phyloP scores from a whole-genome alignment of 2,888 invertebrate genomes.

The Chouioia cunea region DNA sequence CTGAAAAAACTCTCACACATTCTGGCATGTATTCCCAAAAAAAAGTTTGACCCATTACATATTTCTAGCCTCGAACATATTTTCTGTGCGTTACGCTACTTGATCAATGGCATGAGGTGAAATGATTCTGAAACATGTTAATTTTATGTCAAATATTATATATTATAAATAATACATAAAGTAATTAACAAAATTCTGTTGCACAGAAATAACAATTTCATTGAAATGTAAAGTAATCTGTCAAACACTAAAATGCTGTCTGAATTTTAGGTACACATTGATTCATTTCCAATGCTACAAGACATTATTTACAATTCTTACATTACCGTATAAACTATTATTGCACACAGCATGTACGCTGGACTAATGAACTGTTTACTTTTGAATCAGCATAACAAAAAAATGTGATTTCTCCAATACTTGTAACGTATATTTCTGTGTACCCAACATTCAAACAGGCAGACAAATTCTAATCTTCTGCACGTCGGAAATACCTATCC shows the following conservation, averaged over 20 bases:
- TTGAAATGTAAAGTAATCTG: constrained; percentile 38
- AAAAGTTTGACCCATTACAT: constrained; percentile 51
- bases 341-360: constrained; percentile 54
- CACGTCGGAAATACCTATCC: constrained; percentile 79
- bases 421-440: constrained; percentile 57
- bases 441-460: constrained; percentile 61
- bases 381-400: constrained; percentile 56
- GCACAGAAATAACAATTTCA: constrained; percentile 41
- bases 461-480: constrained; percentile 60
- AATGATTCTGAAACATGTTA: constrained; percentile 66
- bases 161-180: constrained; percentile 51
- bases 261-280: constrained; percentile 47
- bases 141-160: constrained; percentile 51
- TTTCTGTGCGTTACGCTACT: constrained; percentile 55
- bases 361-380: constrained; percentile 45
- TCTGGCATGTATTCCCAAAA: constrained; percentile 38
- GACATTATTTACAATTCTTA: constrained; percentile 16
- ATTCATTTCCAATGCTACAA: neutral
- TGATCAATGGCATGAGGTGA: constrained; percentile 60
- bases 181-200: constrained; percentile 46
- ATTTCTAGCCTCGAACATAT: constrained; percentile 60
- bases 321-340: constrained; percentile 42
- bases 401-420: constrained; percentile 55
- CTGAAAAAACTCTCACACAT: constrained; percentile 22
- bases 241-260: constrained; percentile 45